A percentile compares a stretch with the other conserved stretches of the same genome.
Conservation (phyloP, 1,140 invertebrate genomes). For the Steinernema feltiae region DNA sequence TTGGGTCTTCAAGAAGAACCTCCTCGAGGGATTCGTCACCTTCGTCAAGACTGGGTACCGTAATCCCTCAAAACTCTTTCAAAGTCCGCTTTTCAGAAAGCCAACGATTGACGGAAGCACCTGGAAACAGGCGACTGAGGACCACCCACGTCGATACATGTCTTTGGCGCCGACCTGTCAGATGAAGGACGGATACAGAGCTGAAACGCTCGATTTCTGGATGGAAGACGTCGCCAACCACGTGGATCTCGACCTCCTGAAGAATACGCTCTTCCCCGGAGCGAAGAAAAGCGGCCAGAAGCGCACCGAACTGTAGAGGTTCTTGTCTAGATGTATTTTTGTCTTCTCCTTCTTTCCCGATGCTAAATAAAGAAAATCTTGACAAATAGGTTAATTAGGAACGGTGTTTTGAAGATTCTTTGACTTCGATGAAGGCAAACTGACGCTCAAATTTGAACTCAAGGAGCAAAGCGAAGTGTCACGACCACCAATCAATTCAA, state of each 20-base stretch:
- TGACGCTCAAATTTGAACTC: too few relatives aligned
- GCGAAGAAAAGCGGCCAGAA: not conserved
- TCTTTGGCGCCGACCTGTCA: not conserved
- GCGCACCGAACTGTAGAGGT: not conserved
- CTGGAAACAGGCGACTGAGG: not conserved
- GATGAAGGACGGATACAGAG: not conserved
- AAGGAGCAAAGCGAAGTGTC: too few relatives aligned
- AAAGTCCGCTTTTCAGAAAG: not conserved
- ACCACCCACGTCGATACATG: not conserved
- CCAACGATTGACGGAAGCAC: not conserved
- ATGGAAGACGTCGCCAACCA: not conserved
- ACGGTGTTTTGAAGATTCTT: too few relatives aligned
- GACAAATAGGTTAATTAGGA: not conserved
- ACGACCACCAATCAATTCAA: too few relatives aligned
- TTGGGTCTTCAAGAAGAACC: not conserved
- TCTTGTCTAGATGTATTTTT: too few relatives aligned
- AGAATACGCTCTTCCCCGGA: not conserved
- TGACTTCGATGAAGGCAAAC: too few relatives aligned
- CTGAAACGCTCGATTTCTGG: not conserved
- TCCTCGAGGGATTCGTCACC: not conserved
- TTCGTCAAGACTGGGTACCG: not conserved
- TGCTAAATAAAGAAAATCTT: not conserved
- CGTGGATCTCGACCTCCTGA: not conserved
- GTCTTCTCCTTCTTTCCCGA: too few relatives aligned
- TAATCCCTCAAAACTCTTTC: not conserved